Conservation (phyloP, 2,113 vertebrate genomes). For the Coracopsis vasa region DNA sequence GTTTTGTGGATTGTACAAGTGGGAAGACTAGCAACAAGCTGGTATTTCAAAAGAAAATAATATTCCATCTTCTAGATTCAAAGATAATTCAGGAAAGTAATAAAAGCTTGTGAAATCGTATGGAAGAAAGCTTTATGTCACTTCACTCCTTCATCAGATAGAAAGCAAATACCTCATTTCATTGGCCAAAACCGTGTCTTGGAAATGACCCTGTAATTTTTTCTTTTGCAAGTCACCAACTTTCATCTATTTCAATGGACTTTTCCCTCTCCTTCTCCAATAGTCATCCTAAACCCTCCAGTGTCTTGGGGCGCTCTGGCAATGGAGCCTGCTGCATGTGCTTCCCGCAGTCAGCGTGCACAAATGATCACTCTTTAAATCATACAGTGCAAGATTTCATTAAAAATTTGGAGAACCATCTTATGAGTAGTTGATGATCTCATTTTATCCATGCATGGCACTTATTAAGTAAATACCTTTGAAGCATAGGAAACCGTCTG, state of each 20-base stretch:
- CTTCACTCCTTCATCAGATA: conserved; percentile 38
- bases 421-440: conserved; percentile 50
- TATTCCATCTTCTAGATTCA: conserved; percentile 40
- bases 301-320: not conserved
- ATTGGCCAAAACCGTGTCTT: not conserved
- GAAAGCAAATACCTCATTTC: conserved; percentile 1
- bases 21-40: conserved; percentile 31
- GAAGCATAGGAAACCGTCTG: conserved; percentile 21
- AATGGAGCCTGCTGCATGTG: not conserved
- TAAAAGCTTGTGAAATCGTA: conserved; percentile 39
- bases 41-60: conserved; percentile 56
- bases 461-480: conserved; percentile 54
- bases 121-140: conserved; percentile 36
- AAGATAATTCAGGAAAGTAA: conserved; percentile 48
- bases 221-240: not conserved
- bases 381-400: conserved; percentile 19
- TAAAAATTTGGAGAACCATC: conserved; percentile 41
- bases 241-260: not conserved
- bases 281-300: not conserved
- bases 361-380: not conserved
- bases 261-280: not conserved
- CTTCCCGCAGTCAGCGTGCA: not conserved
- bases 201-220: not conserved
- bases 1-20: conserved; percentile 49
- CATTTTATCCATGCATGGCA: conserved; percentile 45